phyloP scores from a whole-genome alignment of 1,140 invertebrate species.

The Microplitis demolitor region DNA sequence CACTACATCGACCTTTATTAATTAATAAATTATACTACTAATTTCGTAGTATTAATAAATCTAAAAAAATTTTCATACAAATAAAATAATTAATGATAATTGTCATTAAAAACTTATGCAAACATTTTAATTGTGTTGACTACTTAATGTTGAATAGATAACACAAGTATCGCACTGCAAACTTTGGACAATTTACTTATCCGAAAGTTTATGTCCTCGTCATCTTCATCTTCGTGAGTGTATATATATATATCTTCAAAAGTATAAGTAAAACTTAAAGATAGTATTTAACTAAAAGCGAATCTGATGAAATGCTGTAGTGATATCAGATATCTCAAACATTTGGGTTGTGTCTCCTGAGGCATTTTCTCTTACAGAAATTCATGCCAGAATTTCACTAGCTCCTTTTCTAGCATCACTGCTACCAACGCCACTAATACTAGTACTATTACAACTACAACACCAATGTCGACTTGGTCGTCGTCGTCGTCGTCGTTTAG shows the following conservation, averaged over 20 bases:
- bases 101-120: too few species aligned
- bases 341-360: slow-evolving; percentile 12
- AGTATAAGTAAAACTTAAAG: not conserved
- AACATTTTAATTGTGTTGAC: too few species aligned
- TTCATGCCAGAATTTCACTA: slow-evolving; percentile 16
- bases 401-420: not conserved
- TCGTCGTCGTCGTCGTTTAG: not conserved
- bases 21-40: too few species aligned
- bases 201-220: too few species aligned
- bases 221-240: too few species aligned
- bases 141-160: too few species aligned
- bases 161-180: too few species aligned
- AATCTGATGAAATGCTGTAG: slow-evolving; percentile 9
- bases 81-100: too few species aligned
- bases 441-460: not conserved
- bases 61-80: too few species aligned
- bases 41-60: too few species aligned
- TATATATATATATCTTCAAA: not conserved
- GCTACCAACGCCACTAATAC: not conserved
- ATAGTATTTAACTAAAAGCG: slow-evolving; percentile 6
- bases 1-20: too few species aligned
- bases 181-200: too few species aligned
- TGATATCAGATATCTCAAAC: slow-evolving; percentile 1
- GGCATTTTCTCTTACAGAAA: slow-evolving; percentile 24
- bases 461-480: not conserved